Evolutionary conservation across 2,113 vertebrate species (phyloP).

Genomic region (Lepus europaeus): DNA sequence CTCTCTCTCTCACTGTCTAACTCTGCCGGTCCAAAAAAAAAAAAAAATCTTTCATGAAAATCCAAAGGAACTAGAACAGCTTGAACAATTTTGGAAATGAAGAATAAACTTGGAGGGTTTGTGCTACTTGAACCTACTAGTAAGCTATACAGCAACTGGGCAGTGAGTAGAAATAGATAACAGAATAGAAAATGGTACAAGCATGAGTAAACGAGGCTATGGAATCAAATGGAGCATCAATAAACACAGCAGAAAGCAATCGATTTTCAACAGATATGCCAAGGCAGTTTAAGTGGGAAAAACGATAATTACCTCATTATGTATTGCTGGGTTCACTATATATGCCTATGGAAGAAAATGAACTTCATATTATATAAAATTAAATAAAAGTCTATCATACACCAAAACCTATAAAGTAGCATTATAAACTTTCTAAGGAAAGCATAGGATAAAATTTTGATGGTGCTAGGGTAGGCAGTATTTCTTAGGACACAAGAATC

Average conservation of each 20-base stretch:
- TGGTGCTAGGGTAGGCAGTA: neutral
- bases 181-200: neutral
- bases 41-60: neutral
- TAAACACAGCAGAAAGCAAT: neutral
- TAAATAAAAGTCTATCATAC: neutral
- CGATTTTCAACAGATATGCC: neutral
- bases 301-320: neutral
- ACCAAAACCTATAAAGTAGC: neutral
- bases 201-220: neutral
- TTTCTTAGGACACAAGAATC: neutral
- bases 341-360: neutral
- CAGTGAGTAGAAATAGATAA: neutral
- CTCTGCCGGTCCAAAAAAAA: too few species aligned
- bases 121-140: neutral
- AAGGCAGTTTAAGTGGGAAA: neutral
- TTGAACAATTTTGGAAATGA: neutral
- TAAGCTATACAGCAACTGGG: neutral
- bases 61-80: neutral
- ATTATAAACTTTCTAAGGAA: neutral
- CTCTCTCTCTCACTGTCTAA: too few species aligned
- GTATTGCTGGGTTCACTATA: neutral
- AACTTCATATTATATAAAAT: neutral
- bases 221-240: neutral
- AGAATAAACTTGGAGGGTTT: neutral
- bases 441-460: neutral